Evolutionary conservation across 2,113 vertebrate species (phyloP), one percentile per base, ranked within the genome.

Genomic region (Planiliza haematocheilus): DNA sequence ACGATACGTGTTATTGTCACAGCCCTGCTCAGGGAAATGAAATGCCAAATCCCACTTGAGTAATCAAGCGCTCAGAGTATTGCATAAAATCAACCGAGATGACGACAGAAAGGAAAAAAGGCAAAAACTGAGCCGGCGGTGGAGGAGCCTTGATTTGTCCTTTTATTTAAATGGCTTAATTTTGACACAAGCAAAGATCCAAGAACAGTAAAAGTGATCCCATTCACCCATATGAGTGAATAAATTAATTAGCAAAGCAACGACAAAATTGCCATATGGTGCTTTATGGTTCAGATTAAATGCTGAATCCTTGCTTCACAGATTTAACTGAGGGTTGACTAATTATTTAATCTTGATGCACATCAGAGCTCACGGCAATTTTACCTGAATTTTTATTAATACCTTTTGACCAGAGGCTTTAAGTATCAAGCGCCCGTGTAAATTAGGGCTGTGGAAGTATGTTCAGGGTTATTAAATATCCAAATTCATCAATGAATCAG

Each of bases 41-140:
- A 89, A 79, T 66, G 73, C 64, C 70, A 79, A 84, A 67, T 67
- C 56, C 77, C 75, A 78, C 86, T 91, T 86, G 17, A 86, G 76
- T 73, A 85, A 90, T 91, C 85, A 90, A 74, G 67, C 6, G 59
- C 45, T 64, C 14, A 5, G 45, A 77, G 75, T 81, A 57, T 74
- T 49, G 62, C 74, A 70, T 51, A 37, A 74, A 87, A 86, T 83
- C 72, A 82, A 38, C 2, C 4, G 41, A 43, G 45, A 75, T 36
- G 46, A 11, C 13, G 51, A 17, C 4, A 11, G 37, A 39, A 20
- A 45, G 12, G n/a, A 2, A 10, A 46, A 48, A 53, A 64, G 24
- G 46, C 36, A 69, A 68, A 55, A 30, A 30, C 24, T 30, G 68
- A 70, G 78, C 49, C 11, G 8, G n/a, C 8, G 37, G 46, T 55